Base-by-base conservation (phyloP, 2,113 vertebrate species). In the Nesoenas mayeri region DNA sequence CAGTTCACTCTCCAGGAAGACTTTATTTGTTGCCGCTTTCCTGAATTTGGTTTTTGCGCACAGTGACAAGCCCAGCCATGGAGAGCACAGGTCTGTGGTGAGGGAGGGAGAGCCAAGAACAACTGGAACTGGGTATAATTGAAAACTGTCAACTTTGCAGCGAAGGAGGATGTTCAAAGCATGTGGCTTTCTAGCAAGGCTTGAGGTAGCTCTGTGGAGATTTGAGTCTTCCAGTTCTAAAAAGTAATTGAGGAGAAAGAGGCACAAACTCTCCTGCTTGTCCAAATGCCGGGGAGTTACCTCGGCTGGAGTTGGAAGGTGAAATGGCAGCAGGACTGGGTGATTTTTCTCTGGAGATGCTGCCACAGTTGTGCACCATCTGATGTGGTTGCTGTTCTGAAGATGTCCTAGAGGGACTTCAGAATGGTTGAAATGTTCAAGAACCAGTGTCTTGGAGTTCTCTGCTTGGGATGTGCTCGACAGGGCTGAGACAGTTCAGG, bases 81-180 rank as follows among this genome's bases (percentile, higher is more conserved):
- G 44, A 62, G 82, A 92, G 69, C 85, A 58, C 60, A 66, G 91
- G 79, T 91, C 79, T 84, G 79, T 88, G 85, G 85, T 78, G 92
- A 91, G 60, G 65, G 54, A 47, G 0, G 3, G 77, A 50, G 72
- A 75, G 88, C 94, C 83, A 95, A 92, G 61, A 86, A 74, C 86
- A 93, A 74, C 85, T 53, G 18, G 69, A 91, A 20, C 24, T 74
- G 79, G 32, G 42, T 73, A 57, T 88, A 58, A 91, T 24, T 95
- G 94, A 67, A 61, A 93, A 58, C 60, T 78, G 47, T 74, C 83
- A 62, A 28, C 56, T 78, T 19, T 64, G 57, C 69, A 78, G 51
- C 0, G 0, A n/a, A 75, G 56, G 79, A 91, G 67, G 69, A 34
- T 50, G 57, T 64, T 72, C 90, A 85, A 48, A 93, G 83, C 60